These are phyloP conservation scores for Fissipunctia ypsillon DNA, from an alignment of 2,888 invertebrate species.

Conservation along the genomic window DNA sequence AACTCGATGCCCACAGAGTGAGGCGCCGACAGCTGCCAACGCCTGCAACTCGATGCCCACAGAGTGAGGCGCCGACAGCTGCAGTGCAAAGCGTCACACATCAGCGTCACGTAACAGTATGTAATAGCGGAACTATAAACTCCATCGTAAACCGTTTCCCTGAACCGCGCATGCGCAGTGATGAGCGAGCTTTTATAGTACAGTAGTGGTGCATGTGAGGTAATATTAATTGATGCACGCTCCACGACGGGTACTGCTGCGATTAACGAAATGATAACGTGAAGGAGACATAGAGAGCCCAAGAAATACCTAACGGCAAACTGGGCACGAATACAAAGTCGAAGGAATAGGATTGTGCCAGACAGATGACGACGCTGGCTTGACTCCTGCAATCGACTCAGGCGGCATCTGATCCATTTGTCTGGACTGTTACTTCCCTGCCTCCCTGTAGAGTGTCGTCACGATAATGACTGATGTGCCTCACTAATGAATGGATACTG, in stretches of 20 bases:
- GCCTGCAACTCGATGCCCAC: no score
- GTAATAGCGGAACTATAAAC: conserved; percentile 11
- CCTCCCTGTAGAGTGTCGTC: neutral
- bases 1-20: no score
- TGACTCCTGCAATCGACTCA: no score
- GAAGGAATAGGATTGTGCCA: no score
- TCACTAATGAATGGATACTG: conserved; percentile 61
- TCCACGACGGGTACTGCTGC: neutral
- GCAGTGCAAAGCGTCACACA: no score
- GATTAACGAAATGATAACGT: neutral
- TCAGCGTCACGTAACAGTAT: conserved; percentile 5
- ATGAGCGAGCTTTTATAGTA: conserved; percentile 9
- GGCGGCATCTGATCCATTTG: no score
- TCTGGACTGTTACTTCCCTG: neutral
- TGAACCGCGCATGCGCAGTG: neutral
- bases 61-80: neutral
- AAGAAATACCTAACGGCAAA: neutral
- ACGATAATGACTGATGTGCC: conserved; percentile 46
- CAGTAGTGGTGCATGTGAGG: neutral
- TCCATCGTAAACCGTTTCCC: conserved; percentile 23
- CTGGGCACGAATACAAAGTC: neutral
- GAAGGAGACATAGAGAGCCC: neutral
- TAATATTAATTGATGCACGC: neutral
- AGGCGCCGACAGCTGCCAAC: neutral
- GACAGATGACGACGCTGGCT: neutral